A percentile compares a stretch with the other conserved stretches of the same genome.
These are phyloP conservation scores for Camponotus vicinus DNA, from an alignment of 1,140 invertebrate species.

Conservation along the genomic window DNA sequence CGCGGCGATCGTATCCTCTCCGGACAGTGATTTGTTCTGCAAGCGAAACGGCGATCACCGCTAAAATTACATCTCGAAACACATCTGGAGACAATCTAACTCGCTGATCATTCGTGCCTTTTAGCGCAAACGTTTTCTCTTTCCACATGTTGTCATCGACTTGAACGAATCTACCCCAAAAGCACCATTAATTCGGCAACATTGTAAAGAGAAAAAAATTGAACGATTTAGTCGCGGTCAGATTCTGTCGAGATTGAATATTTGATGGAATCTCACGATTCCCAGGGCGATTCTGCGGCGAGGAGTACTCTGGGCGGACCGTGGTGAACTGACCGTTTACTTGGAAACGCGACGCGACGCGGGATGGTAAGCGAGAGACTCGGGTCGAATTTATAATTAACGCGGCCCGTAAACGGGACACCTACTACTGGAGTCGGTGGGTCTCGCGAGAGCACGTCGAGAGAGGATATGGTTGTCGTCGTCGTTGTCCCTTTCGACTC, in stretches of 20 bases:
- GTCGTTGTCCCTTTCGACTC: constrained; percentile 19
- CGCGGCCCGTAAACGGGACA: constrained; percentile 78
- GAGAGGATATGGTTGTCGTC: constrained; percentile 26
- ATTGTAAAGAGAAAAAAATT: not conserved
- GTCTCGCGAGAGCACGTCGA: constrained; percentile 25
- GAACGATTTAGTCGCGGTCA: not conserved
- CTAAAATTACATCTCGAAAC: constrained; percentile 18
- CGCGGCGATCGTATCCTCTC: constrained; percentile 78
- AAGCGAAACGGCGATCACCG: constrained; percentile 58
- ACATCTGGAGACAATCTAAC: not conserved
- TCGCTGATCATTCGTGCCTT: too few species aligned
- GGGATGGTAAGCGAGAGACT: constrained; percentile 64
- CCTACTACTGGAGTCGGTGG: constrained; percentile 70
- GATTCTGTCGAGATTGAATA: constrained; percentile 52
- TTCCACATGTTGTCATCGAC: not conserved
- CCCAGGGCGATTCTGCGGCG: constrained; percentile 55
- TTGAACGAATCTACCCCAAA: not conserved
- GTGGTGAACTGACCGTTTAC: constrained; percentile 75
- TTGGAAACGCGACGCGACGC: constrained; percentile 63
- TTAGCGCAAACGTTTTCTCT: not conserved
- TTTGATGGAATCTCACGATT: constrained; percentile 62
- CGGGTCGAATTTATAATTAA: constrained; percentile 81
- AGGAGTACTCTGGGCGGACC: constrained; percentile 34
- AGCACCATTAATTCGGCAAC: constrained; percentile 8
- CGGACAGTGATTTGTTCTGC: constrained; percentile 82